Percentiles rank a stretch among this genome's conserved stretches.
phyloP scores from a whole-genome alignment of 2,888 invertebrate species.

The Argyra leucocephala region DNA sequence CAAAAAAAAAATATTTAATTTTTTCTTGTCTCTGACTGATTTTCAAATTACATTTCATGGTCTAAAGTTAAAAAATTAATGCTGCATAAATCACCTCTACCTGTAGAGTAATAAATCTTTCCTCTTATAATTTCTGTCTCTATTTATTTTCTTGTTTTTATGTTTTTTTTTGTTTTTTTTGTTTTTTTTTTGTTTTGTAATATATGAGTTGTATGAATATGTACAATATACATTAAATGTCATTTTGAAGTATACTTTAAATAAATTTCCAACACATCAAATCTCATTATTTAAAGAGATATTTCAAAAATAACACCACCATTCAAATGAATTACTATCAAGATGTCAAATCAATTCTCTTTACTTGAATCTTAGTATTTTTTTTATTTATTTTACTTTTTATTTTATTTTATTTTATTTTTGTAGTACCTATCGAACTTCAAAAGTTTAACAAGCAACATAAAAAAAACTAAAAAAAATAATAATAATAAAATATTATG shows the following conservation, averaged over 20 bases:
- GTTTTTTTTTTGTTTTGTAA: too few relatives aligned
- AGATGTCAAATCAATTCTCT: not conserved
- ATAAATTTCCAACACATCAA: conserved; percentile 1
- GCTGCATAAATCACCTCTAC: not conserved
- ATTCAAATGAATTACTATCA: not conserved
- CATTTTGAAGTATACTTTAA: not conserved
- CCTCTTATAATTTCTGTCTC: not conserved
- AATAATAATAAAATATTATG: not conserved
- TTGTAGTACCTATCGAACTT: not conserved
- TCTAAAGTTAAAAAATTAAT: not conserved
- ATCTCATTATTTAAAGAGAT: not conserved
- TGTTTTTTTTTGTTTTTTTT: not conserved
- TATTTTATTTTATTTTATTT: not conserved
- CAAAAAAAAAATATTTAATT: too few relatives aligned
- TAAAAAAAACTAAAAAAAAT: not conserved
- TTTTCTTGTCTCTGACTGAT: too few relatives aligned
- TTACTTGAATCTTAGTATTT: not conserved
- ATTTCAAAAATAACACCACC: too few relatives aligned
- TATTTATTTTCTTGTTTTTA: not conserved
- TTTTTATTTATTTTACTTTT: not conserved
- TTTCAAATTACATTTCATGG: not conserved
- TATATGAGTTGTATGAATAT: too few relatives aligned
- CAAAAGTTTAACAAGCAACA: too few relatives aligned
- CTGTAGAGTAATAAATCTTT: not conserved
- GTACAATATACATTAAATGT: not conserved